A percentile compares a stretch with the other conserved stretches of the same genome.
phyloP scores from a whole-genome alignment of 2,113 vertebrate genomes.

The Sinocyclocheilus rhinocerous region DNA sequence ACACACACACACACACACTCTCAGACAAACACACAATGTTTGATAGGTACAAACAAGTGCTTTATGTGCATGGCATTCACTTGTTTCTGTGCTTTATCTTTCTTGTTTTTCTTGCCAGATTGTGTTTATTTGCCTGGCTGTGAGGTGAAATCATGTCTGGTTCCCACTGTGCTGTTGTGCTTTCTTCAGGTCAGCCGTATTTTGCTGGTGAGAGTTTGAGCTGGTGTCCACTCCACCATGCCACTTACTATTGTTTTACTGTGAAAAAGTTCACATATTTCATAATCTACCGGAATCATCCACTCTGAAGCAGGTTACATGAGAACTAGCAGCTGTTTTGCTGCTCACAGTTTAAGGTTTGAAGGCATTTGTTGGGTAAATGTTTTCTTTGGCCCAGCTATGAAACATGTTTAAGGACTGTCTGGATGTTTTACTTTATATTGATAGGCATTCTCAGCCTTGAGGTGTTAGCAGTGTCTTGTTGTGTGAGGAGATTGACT shows the following conservation, averaged over 20 bases:
- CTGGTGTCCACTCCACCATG: not conserved
- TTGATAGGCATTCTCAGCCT: not conserved
- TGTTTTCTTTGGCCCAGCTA: constrained; percentile 29
- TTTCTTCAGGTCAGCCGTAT: constrained; percentile 24
- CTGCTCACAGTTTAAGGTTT: constrained; percentile 24
- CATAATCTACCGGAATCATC: constrained; percentile 25
- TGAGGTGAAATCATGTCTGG: constrained; percentile 50
- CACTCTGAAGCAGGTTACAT: constrained; percentile 28
- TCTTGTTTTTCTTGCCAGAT: constrained; percentile 24
- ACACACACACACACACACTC: not conserved
- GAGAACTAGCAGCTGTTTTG: constrained; percentile 34
- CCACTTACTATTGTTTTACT: constrained; percentile 39
- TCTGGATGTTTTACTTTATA: constrained; percentile 22
- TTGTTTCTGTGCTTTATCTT: constrained; percentile 27
- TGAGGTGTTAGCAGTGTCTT: constrained; percentile 14
- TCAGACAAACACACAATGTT: not conserved
- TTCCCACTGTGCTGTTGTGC: constrained; percentile 21
- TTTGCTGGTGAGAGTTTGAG: not conserved
- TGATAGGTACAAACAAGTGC: not conserved
- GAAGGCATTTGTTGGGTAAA: constrained; percentile 27
- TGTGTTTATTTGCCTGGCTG: constrained; percentile 33
- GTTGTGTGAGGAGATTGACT: not conserved
- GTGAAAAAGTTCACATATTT: constrained; percentile 34
- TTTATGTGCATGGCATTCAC: not conserved
- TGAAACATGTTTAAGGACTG: constrained; percentile 13